Evolutionary conservation across 2,888 invertebrate genomes (phyloP), one percentile per base, ranked within the genome.

Genomic region (Bombylius major): DNA sequence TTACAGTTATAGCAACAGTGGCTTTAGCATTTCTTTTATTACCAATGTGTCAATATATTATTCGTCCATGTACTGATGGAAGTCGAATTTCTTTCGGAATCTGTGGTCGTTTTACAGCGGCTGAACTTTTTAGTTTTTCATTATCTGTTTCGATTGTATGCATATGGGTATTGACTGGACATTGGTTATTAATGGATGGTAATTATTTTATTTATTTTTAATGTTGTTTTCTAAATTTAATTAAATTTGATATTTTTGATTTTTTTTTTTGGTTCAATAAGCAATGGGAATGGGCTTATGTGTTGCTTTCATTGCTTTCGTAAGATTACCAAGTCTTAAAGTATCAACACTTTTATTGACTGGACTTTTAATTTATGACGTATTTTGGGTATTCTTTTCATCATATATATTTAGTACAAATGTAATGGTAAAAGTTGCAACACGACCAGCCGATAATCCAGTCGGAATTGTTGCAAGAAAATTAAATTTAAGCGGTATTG

Each of bases 371-470:
- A 86, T 93, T 57, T 97, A 97, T 73, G 97, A 97, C 75, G 96
- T 97, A 47, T 97, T 97, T 77, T 97, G 97, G 96, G 96, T 97
- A 53, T 97, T 97, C 78, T 97, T 96, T 78, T 96, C 96, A 4
- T 95, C 95, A 0, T 96, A 96, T 73, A 93, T 97, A 71, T 97
- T 97, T 79, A 96, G 93, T 76, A 91, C 97, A 67, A 97, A 97
- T 71, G 97, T 97, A 63, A 97, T 97, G 97, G 96, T 97, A 62
- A 96, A 95, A 77, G 88, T 86, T 62, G 86, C 87, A 56, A 87
- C 86, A 56, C 77, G 91, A 67, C 89, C 91, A 44, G 91, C 92
- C 12, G 92, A 92, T 69, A 92, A 92, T 77, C 92, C 92, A 1
- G 90, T 96, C 70, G 94, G 94, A 65, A 80, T 95, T 65, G 91